Percentiles rank a stretch among this genome's conserved stretches.
phyloP scores from a whole-genome alignment of 2,888 invertebrate species.

The Mactromeris polynyma region DNA sequence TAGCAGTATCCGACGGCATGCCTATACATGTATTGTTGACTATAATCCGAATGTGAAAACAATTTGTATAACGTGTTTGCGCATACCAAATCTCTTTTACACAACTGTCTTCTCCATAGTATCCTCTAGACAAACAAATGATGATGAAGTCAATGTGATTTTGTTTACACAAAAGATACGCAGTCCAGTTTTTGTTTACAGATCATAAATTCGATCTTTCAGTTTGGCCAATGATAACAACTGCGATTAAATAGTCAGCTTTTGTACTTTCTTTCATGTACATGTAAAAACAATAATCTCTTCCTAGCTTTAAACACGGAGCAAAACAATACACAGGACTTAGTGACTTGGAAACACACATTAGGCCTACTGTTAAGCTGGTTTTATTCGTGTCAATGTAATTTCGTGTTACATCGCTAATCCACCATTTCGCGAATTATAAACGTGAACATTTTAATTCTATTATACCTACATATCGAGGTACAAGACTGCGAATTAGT shows the following conservation, averaged over 20 bases:
- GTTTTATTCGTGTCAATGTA: no score
- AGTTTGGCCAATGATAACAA: background rate
- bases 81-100: background rate
- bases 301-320: no score
- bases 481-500: no score
- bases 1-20: conserved; percentile 72
- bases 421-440: no score
- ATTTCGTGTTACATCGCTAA: no score
- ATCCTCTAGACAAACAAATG: background rate
- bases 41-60: background rate
- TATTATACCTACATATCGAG: no score
- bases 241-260: background rate
- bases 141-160: background rate
- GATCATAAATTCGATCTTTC: background rate
- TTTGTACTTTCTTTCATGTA: no score
- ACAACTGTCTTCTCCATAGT: background rate
- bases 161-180: background rate
- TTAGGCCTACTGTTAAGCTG: no score
- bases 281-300: no score
- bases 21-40: background rate
- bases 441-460: no score
- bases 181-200: background rate
- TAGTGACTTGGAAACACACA: no score
- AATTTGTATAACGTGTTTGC: background rate
- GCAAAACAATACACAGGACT: no score